Percentiles rank a stretch among this genome's conserved stretches.
Conservation (phyloP, 2,797 vertebrate species). For the Melanotaenia parkinsoni region DNA sequence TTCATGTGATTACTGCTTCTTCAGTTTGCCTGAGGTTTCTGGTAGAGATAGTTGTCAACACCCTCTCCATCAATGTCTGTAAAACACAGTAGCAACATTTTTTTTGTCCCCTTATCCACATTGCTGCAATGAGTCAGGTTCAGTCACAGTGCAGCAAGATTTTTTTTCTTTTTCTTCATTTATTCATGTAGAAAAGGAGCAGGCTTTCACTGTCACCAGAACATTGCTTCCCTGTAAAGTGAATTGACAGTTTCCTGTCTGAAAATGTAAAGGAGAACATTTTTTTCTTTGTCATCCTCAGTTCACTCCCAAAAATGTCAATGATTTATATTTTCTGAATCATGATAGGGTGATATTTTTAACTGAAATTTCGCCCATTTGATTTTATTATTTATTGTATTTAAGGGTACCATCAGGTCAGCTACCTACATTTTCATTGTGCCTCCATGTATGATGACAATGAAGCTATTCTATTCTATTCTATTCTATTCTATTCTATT, state of each 20-base stretch:
- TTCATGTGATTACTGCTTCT: conserved; percentile 67
- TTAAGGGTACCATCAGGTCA: too few relatives aligned
- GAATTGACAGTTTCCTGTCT: conserved; percentile 1
- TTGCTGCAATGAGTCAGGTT: conserved; percentile 42
- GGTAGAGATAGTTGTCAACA: conserved; percentile 57
- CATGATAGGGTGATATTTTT: not conserved
- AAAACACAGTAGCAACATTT: conserved; percentile 37
- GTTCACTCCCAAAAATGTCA: not conserved
- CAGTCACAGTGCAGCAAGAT: conserved; percentile 29
- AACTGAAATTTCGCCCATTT: not conserved
- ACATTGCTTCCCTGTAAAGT: conserved; percentile 27
- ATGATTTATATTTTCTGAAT: not conserved
- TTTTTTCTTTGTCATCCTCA: not conserved
- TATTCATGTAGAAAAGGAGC: conserved; percentile 29
- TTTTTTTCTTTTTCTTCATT: conserved; percentile 29
- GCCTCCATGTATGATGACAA: too few relatives aligned
- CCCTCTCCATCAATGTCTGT: conserved; percentile 55
- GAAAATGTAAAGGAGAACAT: not conserved
- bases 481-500: too few relatives aligned
- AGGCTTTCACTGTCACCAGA: conserved; percentile 7
- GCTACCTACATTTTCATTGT: too few relatives aligned
- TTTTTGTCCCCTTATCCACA: conserved; percentile 24
- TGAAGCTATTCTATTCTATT: too few relatives aligned
- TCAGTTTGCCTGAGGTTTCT: conserved; percentile 53
- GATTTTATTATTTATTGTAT: too few relatives aligned